phyloP scores from a whole-genome alignment of 92 coral and sea anemone species.

The Porites cylindrica region DNA sequence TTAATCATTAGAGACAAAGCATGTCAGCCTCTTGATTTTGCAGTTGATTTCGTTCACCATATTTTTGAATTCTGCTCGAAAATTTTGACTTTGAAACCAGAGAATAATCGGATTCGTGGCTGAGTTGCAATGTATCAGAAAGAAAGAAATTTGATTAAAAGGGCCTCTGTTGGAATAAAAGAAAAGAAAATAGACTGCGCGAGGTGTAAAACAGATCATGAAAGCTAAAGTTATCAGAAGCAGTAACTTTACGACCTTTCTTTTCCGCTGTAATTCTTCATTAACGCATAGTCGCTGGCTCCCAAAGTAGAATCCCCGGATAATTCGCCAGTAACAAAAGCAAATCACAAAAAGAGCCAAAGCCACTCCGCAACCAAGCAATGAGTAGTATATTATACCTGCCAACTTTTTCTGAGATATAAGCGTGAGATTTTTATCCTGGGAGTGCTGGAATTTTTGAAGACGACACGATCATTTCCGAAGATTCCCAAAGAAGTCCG shows the following conservation, averaged over 20 bases:
- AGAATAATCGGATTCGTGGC: conserved; percentile 40
- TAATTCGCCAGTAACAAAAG: conserved; percentile 20
- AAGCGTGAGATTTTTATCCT: too few species aligned
- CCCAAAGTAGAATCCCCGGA: conserved; percentile 28
- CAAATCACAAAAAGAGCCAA: conserved; percentile 16
- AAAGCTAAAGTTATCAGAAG: conserved; percentile 3
- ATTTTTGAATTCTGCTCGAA: conserved; percentile 18
- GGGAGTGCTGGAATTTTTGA: too few species aligned
- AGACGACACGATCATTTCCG: too few species aligned
- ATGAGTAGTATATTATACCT: not conserved
- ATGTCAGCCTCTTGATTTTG: not conserved
- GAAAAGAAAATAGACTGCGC: conserved; percentile 19
- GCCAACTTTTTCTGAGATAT: too few species aligned
- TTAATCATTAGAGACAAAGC: not conserved
- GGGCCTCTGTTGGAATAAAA: not conserved
- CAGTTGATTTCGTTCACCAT: not conserved
- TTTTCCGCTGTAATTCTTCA: conserved; percentile 16
- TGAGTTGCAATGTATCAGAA: conserved; percentile 33
- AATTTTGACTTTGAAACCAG: conserved; percentile 31
- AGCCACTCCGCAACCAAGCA: not conserved
- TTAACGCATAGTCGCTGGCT: conserved; percentile 6
- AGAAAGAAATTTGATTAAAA: conserved; percentile 8
- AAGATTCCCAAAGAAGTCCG: too few species aligned
- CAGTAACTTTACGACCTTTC: not conserved
- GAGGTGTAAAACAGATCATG: conserved; percentile 12